phyloP scores from a whole-genome alignment of 2,113 vertebrate genomes.

The Marmota monax region DNA sequence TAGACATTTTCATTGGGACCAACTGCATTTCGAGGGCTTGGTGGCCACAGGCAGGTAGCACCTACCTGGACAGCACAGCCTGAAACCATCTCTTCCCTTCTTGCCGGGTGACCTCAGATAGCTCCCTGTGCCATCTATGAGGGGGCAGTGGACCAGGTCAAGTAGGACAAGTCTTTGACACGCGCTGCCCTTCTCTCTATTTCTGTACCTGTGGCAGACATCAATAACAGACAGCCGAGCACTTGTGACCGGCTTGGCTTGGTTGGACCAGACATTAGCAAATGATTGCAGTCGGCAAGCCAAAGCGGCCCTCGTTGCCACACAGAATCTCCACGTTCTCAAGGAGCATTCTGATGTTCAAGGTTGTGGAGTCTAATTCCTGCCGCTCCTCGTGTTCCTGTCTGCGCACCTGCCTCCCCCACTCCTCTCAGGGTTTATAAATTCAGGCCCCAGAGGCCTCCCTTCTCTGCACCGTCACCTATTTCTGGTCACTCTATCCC shows the following conservation, averaged over 20 bases:
- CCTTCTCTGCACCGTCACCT: neutral
- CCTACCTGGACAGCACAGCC: neutral
- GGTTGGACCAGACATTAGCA: neutral
- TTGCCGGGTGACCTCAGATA: neutral
- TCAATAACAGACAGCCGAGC: neutral
- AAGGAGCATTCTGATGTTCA: neutral
- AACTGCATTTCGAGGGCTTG: neutral
- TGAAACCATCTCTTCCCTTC: neutral
- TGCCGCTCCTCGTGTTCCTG: neutral
- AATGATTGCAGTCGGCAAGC: neutral
- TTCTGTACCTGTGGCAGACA: neutral
- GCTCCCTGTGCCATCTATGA: neutral
- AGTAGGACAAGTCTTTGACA: neutral
- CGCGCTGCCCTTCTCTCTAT: fast-evolving
- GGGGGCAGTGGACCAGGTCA: neutral
- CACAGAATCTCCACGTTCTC: neutral
- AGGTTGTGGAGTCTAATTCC: neutral
- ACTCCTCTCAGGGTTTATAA: neutral
- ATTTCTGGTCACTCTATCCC: neutral
- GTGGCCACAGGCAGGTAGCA: neutral
- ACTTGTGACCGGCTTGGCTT: neutral
- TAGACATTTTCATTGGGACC: neutral
- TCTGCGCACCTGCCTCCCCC: neutral
- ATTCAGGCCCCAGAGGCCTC: neutral
- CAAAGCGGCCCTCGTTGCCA: neutral